Conservation (phyloP, 2,113 vertebrate species). For the Zingel zingel region DNA sequence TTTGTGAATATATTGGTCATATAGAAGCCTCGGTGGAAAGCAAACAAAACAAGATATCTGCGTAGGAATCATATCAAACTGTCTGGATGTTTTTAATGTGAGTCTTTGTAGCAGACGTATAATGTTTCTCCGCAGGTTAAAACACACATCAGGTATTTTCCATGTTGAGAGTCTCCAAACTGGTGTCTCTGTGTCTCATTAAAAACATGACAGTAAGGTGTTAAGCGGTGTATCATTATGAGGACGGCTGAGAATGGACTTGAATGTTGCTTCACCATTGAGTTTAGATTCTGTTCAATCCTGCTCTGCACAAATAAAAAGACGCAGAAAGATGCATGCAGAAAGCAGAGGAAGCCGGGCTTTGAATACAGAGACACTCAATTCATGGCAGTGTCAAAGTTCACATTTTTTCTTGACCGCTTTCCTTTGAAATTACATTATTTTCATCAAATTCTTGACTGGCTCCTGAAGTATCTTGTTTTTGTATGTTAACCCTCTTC, state of each 20-base stretch:
- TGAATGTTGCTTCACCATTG: conserved; percentile 40
- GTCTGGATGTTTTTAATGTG: conserved; percentile 15
- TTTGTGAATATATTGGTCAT: conserved; percentile 36
- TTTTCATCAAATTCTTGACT: background rate
- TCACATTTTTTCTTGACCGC: background rate
- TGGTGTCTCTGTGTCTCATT: conserved; percentile 32
- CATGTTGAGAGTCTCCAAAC: conserved; percentile 25
- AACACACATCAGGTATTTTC: conserved; percentile 3
- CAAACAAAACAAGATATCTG: conserved; percentile 19
- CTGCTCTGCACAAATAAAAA: background rate
- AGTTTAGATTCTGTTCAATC: background rate
- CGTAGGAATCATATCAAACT: conserved; percentile 31
- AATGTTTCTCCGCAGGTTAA: conserved; percentile 12
- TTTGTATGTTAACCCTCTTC: too few relatives aligned
- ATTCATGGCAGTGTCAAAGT: conserved; percentile 9
- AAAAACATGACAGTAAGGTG: conserved; percentile 16
- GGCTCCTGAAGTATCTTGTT: background rate
- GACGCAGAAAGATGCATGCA: background rate
- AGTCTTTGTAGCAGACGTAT: conserved; percentile 2
- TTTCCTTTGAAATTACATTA: background rate
- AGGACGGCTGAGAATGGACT: conserved; percentile 9
- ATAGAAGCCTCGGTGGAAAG: conserved; percentile 29
- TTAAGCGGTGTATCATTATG: conserved; percentile 2
- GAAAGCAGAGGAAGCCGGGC: background rate
- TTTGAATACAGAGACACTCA: background rate